phyloP scores from a whole-genome alignment of 2,888 invertebrate genomes.

The Drosophila barbarae region DNA sequence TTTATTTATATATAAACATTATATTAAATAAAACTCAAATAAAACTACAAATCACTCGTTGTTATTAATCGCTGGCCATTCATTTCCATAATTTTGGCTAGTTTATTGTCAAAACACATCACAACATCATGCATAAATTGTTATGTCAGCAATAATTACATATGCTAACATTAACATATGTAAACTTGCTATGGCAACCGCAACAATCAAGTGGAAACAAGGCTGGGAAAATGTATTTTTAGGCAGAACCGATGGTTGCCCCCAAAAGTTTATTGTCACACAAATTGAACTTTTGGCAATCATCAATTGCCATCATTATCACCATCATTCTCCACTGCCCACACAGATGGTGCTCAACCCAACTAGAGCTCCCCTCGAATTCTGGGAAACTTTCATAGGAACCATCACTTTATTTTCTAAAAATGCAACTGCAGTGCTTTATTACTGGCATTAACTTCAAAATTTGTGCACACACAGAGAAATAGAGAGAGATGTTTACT shows the following conservation, averaged over 20 bases:
- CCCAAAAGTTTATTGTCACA: slow-evolving; percentile 29
- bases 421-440: slow-evolving; percentile 34
- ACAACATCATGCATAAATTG: neutral
- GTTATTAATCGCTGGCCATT: neutral
- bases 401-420: slow-evolving; percentile 1
- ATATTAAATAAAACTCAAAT: too few relatives aligned
- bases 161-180: slow-evolving; percentile 17
- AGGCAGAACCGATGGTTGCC: slow-evolving; percentile 11
- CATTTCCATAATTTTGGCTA: neutral
- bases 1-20: too few relatives aligned
- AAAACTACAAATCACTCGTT: neutral
- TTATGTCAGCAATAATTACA: slow-evolving; percentile 24
- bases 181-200: slow-evolving; percentile 32
- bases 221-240: slow-evolving; percentile 31
- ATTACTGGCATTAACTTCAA: slow-evolving; percentile 51
- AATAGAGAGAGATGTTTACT: slow-evolving; percentile 31
- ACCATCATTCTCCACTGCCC: neutral
- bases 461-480: slow-evolving; percentile 64
- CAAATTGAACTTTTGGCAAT: slow-evolving; percentile 24
- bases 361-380: neutral
- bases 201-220: slow-evolving; percentile 24
- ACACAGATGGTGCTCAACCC: neutral
- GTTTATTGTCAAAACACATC: slow-evolving; percentile 5
- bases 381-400: neutral
- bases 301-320: slow-evolving; percentile 19